These are phyloP conservation scores for Drosophila erecta DNA, from an alignment of 1,140 invertebrate genomes.

Conservation along the genomic window DNA sequence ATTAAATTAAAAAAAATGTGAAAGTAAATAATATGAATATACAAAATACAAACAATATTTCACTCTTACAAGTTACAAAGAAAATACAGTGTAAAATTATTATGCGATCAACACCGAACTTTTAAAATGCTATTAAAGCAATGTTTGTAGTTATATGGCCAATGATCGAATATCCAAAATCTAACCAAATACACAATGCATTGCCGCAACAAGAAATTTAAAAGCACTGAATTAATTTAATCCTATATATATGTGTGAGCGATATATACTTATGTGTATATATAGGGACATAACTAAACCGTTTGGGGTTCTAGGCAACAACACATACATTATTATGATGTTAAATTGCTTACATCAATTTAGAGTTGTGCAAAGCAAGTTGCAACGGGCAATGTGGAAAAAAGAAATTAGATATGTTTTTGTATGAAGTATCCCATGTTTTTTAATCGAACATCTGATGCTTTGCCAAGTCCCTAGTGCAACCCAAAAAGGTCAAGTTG, in stretches of 20 bases:
- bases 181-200: constrained; percentile 42
- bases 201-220: constrained; percentile 33
- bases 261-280: too few relatives aligned
- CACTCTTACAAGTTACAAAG: constrained; percentile 33
- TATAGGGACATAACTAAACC: too few relatives aligned
- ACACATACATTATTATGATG: constrained; percentile 64
- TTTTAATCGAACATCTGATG: neutral
- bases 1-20: constrained; percentile 49
- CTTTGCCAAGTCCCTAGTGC: neutral
- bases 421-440: neutral
- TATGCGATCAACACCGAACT: constrained; percentile 18
- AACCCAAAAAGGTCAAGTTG: constrained; percentile 13
- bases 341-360: constrained; percentile 22
- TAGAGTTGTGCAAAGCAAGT: neutral
- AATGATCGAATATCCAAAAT: constrained; percentile 21
- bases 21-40: constrained; percentile 44
- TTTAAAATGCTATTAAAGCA: constrained; percentile 31
- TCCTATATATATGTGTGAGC: constrained; percentile 52
- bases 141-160: constrained; percentile 45
- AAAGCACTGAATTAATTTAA: constrained; percentile 80
- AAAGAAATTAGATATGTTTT: neutral
- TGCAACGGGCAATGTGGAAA: constrained; percentile 19
- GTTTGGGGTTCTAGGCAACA: constrained; percentile 67
- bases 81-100: constrained; percentile 7
- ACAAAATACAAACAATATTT: constrained; percentile 36